These are phyloP conservation scores for Drosophila imparisetae DNA, from an alignment of 2,888 invertebrate species.

Conservation along the genomic window DNA sequence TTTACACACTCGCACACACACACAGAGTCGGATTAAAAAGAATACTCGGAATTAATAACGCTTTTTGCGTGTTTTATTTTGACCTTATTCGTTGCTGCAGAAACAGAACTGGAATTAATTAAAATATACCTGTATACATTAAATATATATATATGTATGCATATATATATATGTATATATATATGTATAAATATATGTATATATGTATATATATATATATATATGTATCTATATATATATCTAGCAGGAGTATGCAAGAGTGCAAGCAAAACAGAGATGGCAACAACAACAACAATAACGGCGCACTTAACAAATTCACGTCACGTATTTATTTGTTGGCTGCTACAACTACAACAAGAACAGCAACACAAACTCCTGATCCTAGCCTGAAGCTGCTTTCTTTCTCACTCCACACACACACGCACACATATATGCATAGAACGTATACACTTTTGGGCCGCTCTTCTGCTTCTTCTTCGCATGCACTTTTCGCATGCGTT, in stretches of 20 bases:
- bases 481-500: conserved; percentile 70
- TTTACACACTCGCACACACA: conserved; percentile 37
- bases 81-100: conserved; percentile 73
- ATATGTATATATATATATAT: too few relatives aligned
- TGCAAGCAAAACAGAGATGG: conserved; percentile 22
- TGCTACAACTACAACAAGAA: conserved; percentile 12
- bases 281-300: conserved; percentile 43
- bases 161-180: background rate
- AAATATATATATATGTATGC: conserved; percentile 15
- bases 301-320: conserved; percentile 72
- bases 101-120: conserved; percentile 61
- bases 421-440: conserved; percentile 8
- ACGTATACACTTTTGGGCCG: conserved; percentile 37
- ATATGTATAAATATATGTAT: background rate
- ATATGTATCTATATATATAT: background rate
- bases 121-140: conserved; percentile 50
- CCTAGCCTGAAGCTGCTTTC: conserved; percentile 53
- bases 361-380: conserved; percentile 21
- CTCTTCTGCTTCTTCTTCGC: conserved; percentile 44
- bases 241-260: conserved; percentile 17
- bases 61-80: conserved; percentile 74
- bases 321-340: conserved; percentile 61
- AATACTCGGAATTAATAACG: conserved; percentile 67
- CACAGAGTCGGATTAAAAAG: conserved; percentile 31
- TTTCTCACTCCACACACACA: conserved; percentile 41